These are phyloP conservation scores for Phoxinus dragarum DNA, from an alignment of 2,797 vertebrate species.

Conservation along the genomic window DNA sequence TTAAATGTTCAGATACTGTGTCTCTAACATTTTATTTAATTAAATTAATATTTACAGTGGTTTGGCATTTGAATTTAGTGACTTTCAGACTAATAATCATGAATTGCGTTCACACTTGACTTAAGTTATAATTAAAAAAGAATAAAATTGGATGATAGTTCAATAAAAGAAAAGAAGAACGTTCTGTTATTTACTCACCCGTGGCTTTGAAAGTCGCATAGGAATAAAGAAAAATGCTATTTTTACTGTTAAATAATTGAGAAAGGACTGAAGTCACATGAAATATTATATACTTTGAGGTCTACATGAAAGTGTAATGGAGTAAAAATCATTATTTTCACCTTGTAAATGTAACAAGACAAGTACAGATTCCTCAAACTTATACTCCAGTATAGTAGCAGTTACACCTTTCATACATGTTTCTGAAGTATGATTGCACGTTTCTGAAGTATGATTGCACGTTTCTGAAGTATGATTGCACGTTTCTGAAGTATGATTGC, in stretches of 20 bases:
- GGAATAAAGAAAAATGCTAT: not conserved
- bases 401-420: not conserved
- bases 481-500: not conserved
- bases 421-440: not conserved
- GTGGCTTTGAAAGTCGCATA: not conserved
- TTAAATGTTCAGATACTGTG: not conserved
- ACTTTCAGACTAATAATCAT: not conserved
- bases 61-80: not conserved
- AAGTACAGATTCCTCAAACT: not conserved
- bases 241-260: not conserved
- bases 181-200: not conserved
- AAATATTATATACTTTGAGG: not conserved
- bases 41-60: not conserved
- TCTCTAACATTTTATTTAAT: not conserved
- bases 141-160: not conserved
- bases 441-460: not conserved
- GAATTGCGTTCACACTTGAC: not conserved
- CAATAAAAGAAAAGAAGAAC: not conserved
- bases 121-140: too few relatives aligned
- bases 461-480: not conserved
- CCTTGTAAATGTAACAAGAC: not conserved
- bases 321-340: not conserved
- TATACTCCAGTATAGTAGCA: not conserved
- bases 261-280: not conserved
- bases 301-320: not conserved